Percentiles rank a stretch among this genome's conserved stretches.
Evolutionary conservation across 2,113 vertebrate species (phyloP).

Genomic region (Indicator indicator): DNA sequence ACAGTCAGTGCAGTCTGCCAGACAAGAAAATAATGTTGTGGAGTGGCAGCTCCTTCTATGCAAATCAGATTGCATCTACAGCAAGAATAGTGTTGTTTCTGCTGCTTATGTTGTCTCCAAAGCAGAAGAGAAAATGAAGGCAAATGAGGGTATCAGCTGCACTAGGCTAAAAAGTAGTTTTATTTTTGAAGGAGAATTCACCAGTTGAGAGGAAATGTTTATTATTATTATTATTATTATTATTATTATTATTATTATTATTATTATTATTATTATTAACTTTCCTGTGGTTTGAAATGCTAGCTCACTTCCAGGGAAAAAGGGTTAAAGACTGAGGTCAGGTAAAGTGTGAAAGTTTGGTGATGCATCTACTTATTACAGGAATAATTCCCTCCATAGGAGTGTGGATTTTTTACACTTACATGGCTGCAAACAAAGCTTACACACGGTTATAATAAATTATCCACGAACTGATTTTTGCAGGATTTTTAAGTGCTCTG

Average conservation of each 20-base stretch:
- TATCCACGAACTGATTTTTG: background rate
- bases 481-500: background rate
- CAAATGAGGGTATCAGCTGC: background rate
- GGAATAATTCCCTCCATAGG: background rate
- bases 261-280: background rate
- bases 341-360: constrained; percentile 1
- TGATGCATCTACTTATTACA: background rate
- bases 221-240: background rate
- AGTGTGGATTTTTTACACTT: constrained; percentile 22
- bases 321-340: background rate
- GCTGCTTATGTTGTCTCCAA: background rate
- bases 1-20: background rate
- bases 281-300: background rate
- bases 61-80: background rate
- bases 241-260: background rate
- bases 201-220: background rate
- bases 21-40: background rate
- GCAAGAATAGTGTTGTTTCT: background rate
- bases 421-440: constrained; percentile 5
- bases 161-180: background rate
- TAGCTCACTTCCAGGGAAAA: background rate
- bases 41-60: background rate
- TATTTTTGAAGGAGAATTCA: background rate
- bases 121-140: background rate
- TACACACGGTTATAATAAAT: background rate